These are phyloP conservation scores for Oscheius onirici DNA, from an alignment of 2,888 invertebrate genomes.

Conservation along the genomic window DNA sequence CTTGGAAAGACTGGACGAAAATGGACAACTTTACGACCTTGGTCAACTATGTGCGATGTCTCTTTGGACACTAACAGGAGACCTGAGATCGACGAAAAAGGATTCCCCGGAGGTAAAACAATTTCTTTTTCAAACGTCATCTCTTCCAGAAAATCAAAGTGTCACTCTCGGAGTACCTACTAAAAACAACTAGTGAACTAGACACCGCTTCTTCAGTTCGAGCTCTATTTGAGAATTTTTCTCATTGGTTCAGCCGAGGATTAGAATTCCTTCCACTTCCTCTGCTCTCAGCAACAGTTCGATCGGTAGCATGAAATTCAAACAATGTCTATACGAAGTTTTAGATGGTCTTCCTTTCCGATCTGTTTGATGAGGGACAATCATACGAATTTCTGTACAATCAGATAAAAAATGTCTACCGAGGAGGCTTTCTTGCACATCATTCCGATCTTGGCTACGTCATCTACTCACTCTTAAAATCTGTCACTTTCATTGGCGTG, in stretches of 20 bases:
- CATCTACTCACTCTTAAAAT: slow-evolving; percentile 56
- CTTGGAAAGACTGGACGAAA: slow-evolving; percentile 27
- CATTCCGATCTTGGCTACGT: slow-evolving; percentile 47
- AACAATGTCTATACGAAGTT: no score
- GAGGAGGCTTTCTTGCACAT: slow-evolving; percentile 36
- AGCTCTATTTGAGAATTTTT: slow-evolving; percentile 67
- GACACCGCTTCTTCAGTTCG: slow-evolving; percentile 65
- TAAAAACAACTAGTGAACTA: slow-evolving; percentile 55
- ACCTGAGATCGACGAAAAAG: slow-evolving; percentile 44
- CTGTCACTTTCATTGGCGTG: slow-evolving; percentile 58
- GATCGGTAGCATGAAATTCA: slow-evolving; percentile 46
- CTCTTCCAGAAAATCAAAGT: slow-evolving; percentile 13
- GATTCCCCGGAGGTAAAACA: slow-evolving; percentile 19
- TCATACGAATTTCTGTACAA: slow-evolving; percentile 56
- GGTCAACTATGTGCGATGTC: slow-evolving; percentile 60
- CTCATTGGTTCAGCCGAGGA: slow-evolving; percentile 67
- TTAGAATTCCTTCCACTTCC: slow-evolving; percentile 53
- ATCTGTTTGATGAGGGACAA: slow-evolving; percentile 64
- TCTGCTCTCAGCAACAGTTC: slow-evolving; percentile 53
- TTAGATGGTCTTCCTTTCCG: slow-evolving; percentile 56
- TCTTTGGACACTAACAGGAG: slow-evolving; percentile 62
- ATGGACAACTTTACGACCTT: slow-evolving; percentile 44
- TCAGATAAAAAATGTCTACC: slow-evolving; percentile 44
- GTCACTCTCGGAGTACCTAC: slow-evolving; percentile 38
- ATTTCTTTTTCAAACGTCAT: no score